Evolutionary conservation across 2,797 vertebrate genomes (phyloP).

Genomic region (Alfaro cultratus): DNA sequence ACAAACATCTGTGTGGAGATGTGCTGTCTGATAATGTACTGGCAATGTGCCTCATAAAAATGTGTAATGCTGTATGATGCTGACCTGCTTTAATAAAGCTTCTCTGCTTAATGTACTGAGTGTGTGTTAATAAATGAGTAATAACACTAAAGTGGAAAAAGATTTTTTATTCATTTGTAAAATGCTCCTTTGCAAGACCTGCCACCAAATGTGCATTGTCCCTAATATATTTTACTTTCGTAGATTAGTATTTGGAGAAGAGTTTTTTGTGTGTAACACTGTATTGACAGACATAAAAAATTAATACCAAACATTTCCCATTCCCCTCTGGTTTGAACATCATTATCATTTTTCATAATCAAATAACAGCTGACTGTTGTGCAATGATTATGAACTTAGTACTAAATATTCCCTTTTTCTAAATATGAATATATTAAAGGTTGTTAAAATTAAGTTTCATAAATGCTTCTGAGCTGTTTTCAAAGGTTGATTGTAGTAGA

Average conservation of each 20-base stretch:
- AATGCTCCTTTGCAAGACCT: not conserved
- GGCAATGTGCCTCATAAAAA: constrained; percentile 27
- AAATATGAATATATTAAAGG: not conserved
- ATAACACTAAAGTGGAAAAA: not conserved
- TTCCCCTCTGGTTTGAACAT: too few relatives aligned
- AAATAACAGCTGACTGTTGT: not conserved
- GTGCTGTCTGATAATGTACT: constrained; percentile 38
- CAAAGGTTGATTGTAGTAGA: not conserved
- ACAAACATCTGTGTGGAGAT: constrained; percentile 61
- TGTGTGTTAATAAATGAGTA: constrained; percentile 8
- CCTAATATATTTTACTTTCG: not conserved
- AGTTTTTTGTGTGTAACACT: not conserved
- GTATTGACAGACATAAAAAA: not conserved
- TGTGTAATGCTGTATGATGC: constrained; percentile 48
- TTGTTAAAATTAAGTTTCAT: not conserved
- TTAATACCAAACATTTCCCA: not conserved
- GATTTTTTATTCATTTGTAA: not conserved
- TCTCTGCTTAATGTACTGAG: constrained; percentile 43
- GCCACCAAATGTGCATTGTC: constrained; percentile 31
- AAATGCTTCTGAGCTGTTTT: not conserved
- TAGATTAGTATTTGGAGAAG: not conserved
- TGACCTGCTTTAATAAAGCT: constrained; percentile 76
- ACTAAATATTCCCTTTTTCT: not conserved
- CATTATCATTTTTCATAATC: too few relatives aligned
- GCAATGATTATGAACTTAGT: not conserved